phyloP scores from a whole-genome alignment of 2,113 vertebrate species.

The Hippocampus guttulatus region DNA sequence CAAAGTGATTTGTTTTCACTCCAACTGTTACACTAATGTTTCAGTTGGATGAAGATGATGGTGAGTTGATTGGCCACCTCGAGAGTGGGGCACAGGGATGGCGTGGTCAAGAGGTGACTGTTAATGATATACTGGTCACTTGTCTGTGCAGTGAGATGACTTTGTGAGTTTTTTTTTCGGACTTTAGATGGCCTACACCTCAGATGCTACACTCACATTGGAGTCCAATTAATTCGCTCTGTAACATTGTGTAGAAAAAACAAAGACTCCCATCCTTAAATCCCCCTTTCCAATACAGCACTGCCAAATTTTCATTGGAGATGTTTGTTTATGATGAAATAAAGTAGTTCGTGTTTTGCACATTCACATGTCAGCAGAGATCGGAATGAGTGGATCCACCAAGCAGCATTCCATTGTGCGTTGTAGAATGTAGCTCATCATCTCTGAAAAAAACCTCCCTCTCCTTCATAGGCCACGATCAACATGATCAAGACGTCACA shows the following conservation, averaged over 20 bases:
- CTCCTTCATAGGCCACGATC: conserved; percentile 25
- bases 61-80: too few relatives aligned
- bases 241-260: neutral
- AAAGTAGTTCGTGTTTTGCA: neutral
- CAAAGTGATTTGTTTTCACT: too few relatives aligned
- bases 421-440: neutral
- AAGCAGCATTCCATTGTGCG: neutral
- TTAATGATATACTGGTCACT: too few relatives aligned
- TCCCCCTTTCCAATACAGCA: neutral
- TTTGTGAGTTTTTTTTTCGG: too few relatives aligned
- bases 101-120: too few relatives aligned
- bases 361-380: neutral
- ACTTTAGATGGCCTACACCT: too few relatives aligned
- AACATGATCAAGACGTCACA: conserved; percentile 61
- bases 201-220: too few relatives aligned
- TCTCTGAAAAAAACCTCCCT: conserved; percentile 8
- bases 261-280: neutral
- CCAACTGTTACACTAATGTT: too few relatives aligned
- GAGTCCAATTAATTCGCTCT: too few relatives aligned
- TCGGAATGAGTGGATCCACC: neutral
- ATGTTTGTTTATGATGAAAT: neutral
- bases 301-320: neutral
- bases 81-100: too few relatives aligned
- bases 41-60: too few relatives aligned
- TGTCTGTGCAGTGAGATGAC: too few relatives aligned